Conservation (phyloP, 2,797 vertebrate species). For the Pangasius mekongensis region DNA sequence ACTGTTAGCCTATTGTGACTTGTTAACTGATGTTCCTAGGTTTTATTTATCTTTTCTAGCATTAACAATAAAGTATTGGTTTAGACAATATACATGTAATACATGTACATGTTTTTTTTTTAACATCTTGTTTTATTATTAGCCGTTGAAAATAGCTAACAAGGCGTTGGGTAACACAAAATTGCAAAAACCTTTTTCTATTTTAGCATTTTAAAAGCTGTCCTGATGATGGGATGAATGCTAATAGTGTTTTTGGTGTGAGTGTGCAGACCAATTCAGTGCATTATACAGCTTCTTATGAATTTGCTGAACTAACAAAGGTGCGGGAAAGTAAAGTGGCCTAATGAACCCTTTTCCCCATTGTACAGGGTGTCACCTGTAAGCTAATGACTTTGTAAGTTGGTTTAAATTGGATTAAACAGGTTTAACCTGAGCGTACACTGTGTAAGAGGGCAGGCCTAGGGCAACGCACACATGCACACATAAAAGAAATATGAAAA, state of each 20-base stretch:
- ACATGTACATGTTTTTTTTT: background rate
- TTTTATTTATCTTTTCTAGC: background rate
- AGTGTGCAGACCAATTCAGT: background rate
- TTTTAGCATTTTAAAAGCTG: background rate
- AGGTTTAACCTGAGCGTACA: background rate
- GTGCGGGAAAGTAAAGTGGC: background rate
- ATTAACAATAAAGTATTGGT: background rate
- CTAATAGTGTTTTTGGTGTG: background rate
- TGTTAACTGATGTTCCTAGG: background rate
- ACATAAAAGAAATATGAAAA: background rate
- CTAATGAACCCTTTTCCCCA: background rate
- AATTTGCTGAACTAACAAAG: background rate
- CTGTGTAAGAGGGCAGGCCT: background rate
- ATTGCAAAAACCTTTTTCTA: background rate
- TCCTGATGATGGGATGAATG: background rate
- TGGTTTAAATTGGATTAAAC: slow-evolving; percentile 10
- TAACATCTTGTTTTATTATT: background rate
- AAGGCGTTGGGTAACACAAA: background rate
- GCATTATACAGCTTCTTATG: background rate
- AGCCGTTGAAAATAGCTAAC: background rate
- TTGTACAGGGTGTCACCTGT: background rate
- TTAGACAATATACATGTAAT: background rate
- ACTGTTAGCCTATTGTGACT: background rate
- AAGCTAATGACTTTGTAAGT: background rate
- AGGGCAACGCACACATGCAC: too few relatives aligned